These are phyloP conservation scores for Drosophila mayaguana DNA, from an alignment of 2,888 invertebrate species.

Conservation along the genomic window DNA sequence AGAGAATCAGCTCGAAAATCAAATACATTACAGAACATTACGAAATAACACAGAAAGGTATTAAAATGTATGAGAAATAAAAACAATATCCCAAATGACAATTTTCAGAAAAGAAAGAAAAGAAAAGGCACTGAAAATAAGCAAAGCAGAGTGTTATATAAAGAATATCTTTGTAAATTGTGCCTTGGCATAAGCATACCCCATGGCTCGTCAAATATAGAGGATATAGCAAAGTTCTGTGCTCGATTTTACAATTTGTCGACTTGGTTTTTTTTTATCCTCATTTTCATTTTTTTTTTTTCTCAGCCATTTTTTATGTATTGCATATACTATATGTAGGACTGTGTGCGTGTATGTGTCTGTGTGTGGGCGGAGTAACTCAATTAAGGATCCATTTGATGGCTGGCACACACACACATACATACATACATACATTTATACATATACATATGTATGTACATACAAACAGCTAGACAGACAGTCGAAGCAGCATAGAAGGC, in stretches of 20 bases:
- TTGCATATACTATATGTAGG: conserved; percentile 31
- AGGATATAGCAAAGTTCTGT: conserved; percentile 28
- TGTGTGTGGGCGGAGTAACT: conserved; percentile 84
- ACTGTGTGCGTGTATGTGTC: conserved; percentile 41
- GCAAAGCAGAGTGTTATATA: not conserved
- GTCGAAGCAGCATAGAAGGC: conserved; percentile 52
- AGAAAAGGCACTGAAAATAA: too few relatives aligned
- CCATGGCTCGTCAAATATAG: not conserved
- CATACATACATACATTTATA: conserved; percentile 28
- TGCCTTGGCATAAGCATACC: not conserved
- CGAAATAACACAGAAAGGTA: not conserved
- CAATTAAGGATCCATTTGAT: conserved; percentile 86
- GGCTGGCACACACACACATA: conserved; percentile 78
- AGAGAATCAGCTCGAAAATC: not conserved
- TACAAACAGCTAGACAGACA: conserved; percentile 47
- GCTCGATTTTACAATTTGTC: conserved; percentile 31
- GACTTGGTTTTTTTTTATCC: conserved; percentile 1
- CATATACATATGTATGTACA: conserved; percentile 34
- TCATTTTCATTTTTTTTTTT: conserved; percentile 25
- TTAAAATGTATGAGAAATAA: not conserved
- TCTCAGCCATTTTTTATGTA: conserved; percentile 22
- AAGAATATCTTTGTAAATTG: not conserved
- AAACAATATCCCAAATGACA: not conserved
- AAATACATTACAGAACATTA: not conserved
- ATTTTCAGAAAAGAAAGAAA: too few relatives aligned